These are phyloP conservation scores for Cercopithecus mitis DNA, from an alignment of 2,797 vertebrate species.

Conservation along the genomic window DNA sequence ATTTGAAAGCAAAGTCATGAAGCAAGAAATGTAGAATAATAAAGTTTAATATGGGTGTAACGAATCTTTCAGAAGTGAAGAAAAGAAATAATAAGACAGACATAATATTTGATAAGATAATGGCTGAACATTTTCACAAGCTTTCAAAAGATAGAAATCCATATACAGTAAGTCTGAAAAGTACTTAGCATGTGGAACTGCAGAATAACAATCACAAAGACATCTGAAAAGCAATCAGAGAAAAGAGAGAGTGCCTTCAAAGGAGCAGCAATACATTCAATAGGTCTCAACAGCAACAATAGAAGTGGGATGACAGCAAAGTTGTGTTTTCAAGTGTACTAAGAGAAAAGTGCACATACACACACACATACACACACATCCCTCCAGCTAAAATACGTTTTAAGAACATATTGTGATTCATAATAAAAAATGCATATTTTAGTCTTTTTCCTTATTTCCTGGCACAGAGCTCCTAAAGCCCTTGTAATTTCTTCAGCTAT, in stretches of 20 bases:
- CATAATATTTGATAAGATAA: background rate
- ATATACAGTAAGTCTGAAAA: background rate
- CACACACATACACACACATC: background rate
- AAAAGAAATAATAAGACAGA: background rate
- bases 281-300: background rate
- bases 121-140: background rate
- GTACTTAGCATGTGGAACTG: background rate
- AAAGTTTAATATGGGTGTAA: background rate
- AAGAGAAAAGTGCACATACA: background rate
- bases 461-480: background rate
- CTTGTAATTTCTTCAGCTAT: background rate
- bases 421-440: background rate
- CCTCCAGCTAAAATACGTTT: background rate
- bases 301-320: background rate
- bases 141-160: background rate
- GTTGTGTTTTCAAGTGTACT: background rate
- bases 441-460: background rate
- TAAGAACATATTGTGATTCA: background rate
- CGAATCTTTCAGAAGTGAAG: background rate
- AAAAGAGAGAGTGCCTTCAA: background rate
- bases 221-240: background rate
- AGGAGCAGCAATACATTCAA: background rate
- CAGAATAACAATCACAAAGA: background rate
- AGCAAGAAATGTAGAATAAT: background rate
- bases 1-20: background rate